phyloP scores from a whole-genome alignment of 1,140 invertebrate species.

The Drosophila sucinea region DNA sequence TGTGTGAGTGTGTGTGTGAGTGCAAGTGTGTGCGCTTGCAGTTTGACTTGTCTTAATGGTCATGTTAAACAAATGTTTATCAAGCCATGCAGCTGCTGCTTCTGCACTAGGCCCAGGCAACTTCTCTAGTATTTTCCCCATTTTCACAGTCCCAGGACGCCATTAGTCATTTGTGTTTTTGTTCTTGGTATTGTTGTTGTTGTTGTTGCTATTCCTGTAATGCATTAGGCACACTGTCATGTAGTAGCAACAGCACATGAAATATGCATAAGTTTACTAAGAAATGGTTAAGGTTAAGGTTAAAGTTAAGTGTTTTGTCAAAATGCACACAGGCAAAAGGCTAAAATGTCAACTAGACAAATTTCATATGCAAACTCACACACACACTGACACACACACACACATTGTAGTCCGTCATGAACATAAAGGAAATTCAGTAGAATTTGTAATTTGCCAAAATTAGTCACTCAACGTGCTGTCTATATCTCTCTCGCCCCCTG shows the following conservation, averaged over 20 bases:
- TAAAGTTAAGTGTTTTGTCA: slow-evolving; percentile 63
- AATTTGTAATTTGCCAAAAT: slow-evolving; percentile 23
- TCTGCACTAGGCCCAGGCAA: slow-evolving; percentile 28
- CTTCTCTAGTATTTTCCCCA: slow-evolving; percentile 15
- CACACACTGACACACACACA: slow-evolving; percentile 13
- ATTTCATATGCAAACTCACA: slow-evolving; percentile 42
- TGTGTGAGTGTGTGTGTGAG: slow-evolving; percentile 26
- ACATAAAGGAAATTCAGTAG: slow-evolving; percentile 13
- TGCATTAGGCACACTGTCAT: slow-evolving; percentile 10
- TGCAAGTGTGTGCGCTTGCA: slow-evolving; percentile 58
- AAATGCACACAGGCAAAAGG: slow-evolving; percentile 45
- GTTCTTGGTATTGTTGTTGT: slow-evolving; percentile 36
- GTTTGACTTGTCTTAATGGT: slow-evolving; percentile 81
- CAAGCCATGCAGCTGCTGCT: slow-evolving; percentile 75
- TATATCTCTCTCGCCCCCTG: neutral
- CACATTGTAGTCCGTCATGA: neutral
- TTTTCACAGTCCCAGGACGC: slow-evolving; percentile 45
- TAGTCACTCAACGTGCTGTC: neutral
- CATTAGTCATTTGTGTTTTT: slow-evolving; percentile 69
- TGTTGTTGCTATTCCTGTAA: slow-evolving; percentile 42
- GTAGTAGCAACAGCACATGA: slow-evolving; percentile 41
- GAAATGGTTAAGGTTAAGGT: slow-evolving; percentile 71
- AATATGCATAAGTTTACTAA: slow-evolving; percentile 61
- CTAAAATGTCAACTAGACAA: slow-evolving; percentile 38
- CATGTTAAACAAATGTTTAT: slow-evolving; percentile 82